Evolutionary conservation across 2,888 invertebrate species (phyloP), one percentile per base, ranked within the genome.

Genomic region (Apamea sordens): DNA sequence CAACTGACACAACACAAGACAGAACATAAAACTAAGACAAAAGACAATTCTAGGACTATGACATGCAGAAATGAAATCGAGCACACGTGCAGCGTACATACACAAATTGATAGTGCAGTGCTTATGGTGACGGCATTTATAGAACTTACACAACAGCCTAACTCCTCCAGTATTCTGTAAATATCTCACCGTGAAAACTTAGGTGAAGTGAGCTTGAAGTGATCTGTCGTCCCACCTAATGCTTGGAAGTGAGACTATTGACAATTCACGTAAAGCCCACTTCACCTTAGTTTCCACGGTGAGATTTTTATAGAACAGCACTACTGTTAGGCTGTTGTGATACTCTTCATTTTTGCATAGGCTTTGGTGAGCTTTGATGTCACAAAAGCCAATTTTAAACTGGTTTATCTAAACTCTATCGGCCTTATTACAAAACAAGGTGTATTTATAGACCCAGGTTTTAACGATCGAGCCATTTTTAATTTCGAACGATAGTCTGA

Each of bases 1-100:
- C 90, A 85, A 90, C 89, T 89, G 87, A 88, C 86, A 91, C 84
- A 87, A 89, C 85, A 91, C 86, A 87, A 89, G 73, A 78, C 79
- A 79, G 77, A 88, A 86, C 77, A 83, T 69, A 73, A 73, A 77
- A 87, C 59, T 63, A 84, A 47, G 53, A 86, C 78, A 74, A 72
- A 56, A 47, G n/a, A 71, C 67, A 63, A 28, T 47, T 70, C 77
- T 73, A 81, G 53, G 59, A 74, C 79, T 72, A 81, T 69, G 73
- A 76, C 89, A 90, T 89, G 90, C 88, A 71, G 21, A 79, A 84
- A 67, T 73, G 41, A 75, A 61, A 80, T 73, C 72, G 80, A 75
- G 77, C 73, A 72, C 59, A 76, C 86, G 86, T 85, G 85, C 85
- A 81, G 65, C 88, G 72, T 67, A 85, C 76, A 77, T n/a, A 77